Evolutionary conservation across 2,113 vertebrate genomes (phyloP).

Genomic region (Peromyscus leucopus): DNA sequence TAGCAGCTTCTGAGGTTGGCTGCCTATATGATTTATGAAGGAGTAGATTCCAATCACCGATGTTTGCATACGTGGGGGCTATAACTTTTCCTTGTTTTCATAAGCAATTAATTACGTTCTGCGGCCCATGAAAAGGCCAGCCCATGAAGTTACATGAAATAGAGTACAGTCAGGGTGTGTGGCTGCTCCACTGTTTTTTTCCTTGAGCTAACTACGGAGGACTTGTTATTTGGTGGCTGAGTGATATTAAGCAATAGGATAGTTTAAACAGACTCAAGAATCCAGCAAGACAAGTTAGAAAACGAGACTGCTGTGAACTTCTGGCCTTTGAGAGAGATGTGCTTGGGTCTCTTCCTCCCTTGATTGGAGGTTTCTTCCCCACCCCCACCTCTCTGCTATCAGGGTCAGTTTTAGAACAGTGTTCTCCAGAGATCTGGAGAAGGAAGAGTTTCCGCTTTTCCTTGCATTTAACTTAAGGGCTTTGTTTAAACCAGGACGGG

Average conservation of each 20-base stretch:
- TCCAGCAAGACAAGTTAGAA: constrained; percentile 60
- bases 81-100: constrained; percentile 66
- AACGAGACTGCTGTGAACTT: constrained; percentile 51
- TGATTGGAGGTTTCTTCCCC: constrained; percentile 65
- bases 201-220: constrained; percentile 54
- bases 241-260: constrained; percentile 45
- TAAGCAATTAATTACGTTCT: constrained; percentile 66
- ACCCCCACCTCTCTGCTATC: constrained; percentile 41
- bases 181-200: constrained; percentile 48
- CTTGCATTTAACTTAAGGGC: constrained; percentile 68
- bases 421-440: constrained; percentile 59
- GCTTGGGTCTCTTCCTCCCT: constrained; percentile 66
- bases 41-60: constrained; percentile 39
- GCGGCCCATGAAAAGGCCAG: constrained; percentile 26
- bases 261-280: constrained; percentile 64
- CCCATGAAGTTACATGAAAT: constrained; percentile 27
- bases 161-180: neutral
- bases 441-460: constrained; percentile 68
- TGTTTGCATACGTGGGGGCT: constrained; percentile 32
- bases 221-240: constrained; percentile 50
- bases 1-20: constrained; percentile 59
- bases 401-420: constrained; percentile 59
- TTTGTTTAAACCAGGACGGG: constrained; percentile 67
- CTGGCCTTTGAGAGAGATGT: constrained; percentile 61
- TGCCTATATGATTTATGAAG: constrained; percentile 65